Evolutionary conservation across 2,888 invertebrate genomes (phyloP).

Genomic region (Stenchaetothrips biformis): DNA sequence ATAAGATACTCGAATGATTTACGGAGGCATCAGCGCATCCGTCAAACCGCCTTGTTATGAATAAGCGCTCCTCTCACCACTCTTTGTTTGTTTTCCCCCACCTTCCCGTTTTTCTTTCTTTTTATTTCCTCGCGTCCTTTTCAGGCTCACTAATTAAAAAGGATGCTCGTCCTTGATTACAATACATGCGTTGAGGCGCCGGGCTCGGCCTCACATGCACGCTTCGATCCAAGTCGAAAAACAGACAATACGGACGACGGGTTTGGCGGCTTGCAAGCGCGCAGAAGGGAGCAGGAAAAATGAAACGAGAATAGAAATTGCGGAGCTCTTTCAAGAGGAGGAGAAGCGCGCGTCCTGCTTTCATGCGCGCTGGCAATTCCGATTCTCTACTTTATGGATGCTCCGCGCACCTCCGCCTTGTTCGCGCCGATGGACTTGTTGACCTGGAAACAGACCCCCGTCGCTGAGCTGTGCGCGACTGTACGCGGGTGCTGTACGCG

Average conservation of each 20-base stretch:
- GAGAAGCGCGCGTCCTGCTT: no score
- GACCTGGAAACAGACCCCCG: no score
- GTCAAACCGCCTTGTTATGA: conserved; percentile 21
- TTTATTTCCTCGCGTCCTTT: background rate
- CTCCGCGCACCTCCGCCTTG: no score
- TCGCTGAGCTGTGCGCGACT: no score
- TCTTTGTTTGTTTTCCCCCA: background rate
- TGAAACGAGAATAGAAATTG: background rate
- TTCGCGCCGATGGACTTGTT: no score
- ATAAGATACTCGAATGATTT: conserved; percentile 22
- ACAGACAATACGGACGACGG: background rate
- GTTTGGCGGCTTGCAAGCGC: background rate
- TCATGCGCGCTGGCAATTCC: no score
- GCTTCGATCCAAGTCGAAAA: background rate
- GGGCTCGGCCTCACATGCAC: background rate
- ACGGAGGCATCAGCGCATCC: conserved; percentile 4
- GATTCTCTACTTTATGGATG: no score
- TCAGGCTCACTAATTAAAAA: conserved; percentile 7
- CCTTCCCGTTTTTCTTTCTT: background rate
- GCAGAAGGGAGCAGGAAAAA: background rate
- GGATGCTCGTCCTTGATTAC: conserved; percentile 15
- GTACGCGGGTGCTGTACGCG: no score
- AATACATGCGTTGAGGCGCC: background rate
- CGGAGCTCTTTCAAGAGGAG: no score
- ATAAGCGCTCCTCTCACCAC: background rate